Conservation (phyloP, 2,888 invertebrate species). For the Eulithis prunata region DNA sequence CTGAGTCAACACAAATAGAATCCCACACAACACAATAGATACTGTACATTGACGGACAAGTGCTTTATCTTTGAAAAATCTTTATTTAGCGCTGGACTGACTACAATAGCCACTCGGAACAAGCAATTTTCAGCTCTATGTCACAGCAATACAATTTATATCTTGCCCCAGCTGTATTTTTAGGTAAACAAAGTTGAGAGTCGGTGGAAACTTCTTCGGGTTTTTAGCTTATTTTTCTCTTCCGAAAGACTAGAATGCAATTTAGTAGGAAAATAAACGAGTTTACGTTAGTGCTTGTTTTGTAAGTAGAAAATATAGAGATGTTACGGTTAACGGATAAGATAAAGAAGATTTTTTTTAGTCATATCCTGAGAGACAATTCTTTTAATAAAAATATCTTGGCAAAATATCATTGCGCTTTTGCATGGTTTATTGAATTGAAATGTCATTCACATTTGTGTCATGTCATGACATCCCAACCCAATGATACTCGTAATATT, state of each 20-base stretch:
- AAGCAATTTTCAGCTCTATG: conserved; percentile 24
- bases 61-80: conserved; percentile 33
- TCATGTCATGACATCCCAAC: no score
- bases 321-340: conserved; percentile 10
- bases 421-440: no score
- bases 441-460: no score
- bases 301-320: conserved; percentile 25
- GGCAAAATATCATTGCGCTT: no score
- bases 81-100: conserved; percentile 38
- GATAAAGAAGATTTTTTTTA: background rate
- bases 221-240: conserved; percentile 48
- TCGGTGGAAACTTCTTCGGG: conserved; percentile 30
- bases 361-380: no score
- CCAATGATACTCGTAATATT: no score
- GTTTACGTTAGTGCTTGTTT: conserved; percentile 36
- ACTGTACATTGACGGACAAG: conserved; percentile 29
- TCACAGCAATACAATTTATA: conserved; percentile 19
- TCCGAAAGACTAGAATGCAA: conserved; percentile 54
- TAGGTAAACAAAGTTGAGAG: conserved; percentile 27
- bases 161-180: conserved; percentile 17
- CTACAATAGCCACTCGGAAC: conserved; percentile 27
- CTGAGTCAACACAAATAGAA: conserved; percentile 27
- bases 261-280: conserved; percentile 52
- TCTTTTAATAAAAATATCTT: no score
- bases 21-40: conserved; percentile 31